Evolutionary conservation across 2,797 vertebrate species (phyloP), one percentile per base, ranked within the genome.

Genomic region (Denticeps clupeoides): DNA sequence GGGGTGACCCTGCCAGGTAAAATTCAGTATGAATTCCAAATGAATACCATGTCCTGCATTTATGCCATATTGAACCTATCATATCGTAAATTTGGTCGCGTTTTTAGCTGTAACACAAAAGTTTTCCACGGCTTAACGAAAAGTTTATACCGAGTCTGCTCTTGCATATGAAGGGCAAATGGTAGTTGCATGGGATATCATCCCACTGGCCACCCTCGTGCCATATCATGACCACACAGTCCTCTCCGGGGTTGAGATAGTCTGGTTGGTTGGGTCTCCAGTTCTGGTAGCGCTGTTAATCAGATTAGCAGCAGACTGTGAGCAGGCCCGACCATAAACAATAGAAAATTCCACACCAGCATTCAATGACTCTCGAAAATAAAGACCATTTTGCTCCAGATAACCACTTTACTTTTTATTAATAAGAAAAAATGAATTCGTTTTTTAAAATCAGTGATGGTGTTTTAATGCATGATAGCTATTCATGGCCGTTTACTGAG

Each of bases 131-230:
- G 3, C 4, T 19, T n/a, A 8, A 22, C 31, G 28, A 31, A 9
- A 18, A 18, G 12, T 11, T 10, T 4, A 32, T 61, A 96, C 94
- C 88, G 58, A 88, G 87, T 71, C 80, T 83, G 53, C 79, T 85
- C 77, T 97, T 96, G 83, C 95, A 99, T 2, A 90, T 98, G 78
- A 92, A 99, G 19, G 93, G 88, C 52, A 99, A 87, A 59, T 91
- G 81, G 61, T 98, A 94, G 61, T 91, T 94, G 80, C 95, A 99
- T 26, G 93, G 91, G 2, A 99, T 89, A 0, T 95, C 89, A 0
- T 93, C 94, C 95, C 95, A 99, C 64, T 91, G 88, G 9, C 92
- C 93, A 3, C 63, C 78, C 66, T 95, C 92, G 0, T 93, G 88
- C 89, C 88, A 89, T 66, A 93, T 89, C 88, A 94, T 94, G 59